A percentile compares a stretch with the other conserved stretches of the same genome.
phyloP scores from a whole-genome alignment of 2,113 vertebrate species.

The Upupa epops region DNA sequence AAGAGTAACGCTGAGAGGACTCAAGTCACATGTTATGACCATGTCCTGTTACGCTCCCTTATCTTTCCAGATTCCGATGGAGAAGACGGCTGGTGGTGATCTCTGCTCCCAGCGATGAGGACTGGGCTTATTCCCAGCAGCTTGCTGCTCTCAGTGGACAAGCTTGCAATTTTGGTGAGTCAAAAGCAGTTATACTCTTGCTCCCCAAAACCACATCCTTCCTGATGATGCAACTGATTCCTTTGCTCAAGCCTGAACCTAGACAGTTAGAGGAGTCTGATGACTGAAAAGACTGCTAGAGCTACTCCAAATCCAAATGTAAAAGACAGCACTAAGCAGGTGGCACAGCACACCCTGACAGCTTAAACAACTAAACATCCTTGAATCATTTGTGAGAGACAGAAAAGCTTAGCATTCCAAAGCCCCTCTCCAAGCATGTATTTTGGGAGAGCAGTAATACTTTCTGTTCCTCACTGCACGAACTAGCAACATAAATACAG shows the following conservation, averaged over 20 bases:
- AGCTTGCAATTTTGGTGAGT: constrained; percentile 97
- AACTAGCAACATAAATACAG: background rate
- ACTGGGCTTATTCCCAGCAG: constrained; percentile 98
- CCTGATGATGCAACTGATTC: constrained; percentile 12
- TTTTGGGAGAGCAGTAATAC: background rate
- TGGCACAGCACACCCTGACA: background rate
- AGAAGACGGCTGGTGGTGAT: constrained; percentile 93
- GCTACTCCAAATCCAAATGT: background rate
- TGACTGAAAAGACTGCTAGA: background rate
- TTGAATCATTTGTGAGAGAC: background rate
- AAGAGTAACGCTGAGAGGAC: background rate
- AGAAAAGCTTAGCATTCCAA: background rate
- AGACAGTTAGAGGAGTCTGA: background rate
- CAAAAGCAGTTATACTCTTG: constrained; percentile 7
- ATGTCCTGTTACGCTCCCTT: background rate
- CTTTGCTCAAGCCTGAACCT: background rate
- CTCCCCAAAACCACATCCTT: constrained; percentile 47
- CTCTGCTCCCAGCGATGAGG: constrained; percentile 93
- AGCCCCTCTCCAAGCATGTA: background rate
- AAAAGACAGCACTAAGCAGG: background rate
- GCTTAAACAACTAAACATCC: background rate
- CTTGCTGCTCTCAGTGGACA: constrained; percentile 91
- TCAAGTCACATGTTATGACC: accelerated
- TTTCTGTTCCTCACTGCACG: background rate
- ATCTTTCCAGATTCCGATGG: constrained; percentile 91